phyloP scores from a whole-genome alignment of 92 coral and sea anemone species.

The Porites lobata region DNA sequence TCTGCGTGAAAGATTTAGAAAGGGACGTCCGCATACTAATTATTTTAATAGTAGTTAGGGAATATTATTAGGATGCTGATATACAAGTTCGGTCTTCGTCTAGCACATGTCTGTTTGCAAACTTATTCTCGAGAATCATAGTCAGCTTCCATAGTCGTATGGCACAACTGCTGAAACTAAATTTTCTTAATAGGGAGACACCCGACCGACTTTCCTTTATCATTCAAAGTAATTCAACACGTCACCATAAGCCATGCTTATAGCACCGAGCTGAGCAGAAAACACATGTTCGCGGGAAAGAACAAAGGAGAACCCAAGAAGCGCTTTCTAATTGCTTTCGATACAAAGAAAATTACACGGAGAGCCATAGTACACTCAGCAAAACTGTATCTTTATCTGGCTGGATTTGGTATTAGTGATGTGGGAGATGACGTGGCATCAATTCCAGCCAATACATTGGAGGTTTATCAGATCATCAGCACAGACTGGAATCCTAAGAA shows the following conservation, averaged over 20 bases:
- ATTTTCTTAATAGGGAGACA: slow-evolving; percentile 60
- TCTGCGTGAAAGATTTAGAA: too few species aligned
- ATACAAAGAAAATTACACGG: slow-evolving; percentile 75
- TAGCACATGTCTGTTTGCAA: too few species aligned
- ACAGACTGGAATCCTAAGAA: slow-evolving; percentile 88
- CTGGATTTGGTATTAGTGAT: slow-evolving; percentile 58
- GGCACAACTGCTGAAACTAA: not conserved
- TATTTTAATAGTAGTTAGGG: too few species aligned
- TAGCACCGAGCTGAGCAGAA: slow-evolving; percentile 60
- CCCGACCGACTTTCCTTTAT: slow-evolving; percentile 67
- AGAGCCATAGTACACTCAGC: slow-evolving; percentile 88
- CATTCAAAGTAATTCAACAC: slow-evolving; percentile 69
- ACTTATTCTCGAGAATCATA: too few species aligned
- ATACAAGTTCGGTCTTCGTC: too few species aligned
- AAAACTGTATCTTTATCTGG: slow-evolving; percentile 76
- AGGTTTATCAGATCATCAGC: slow-evolving; percentile 88
- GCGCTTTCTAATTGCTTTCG: slow-evolving; percentile 87
- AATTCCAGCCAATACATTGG: slow-evolving; percentile 78
- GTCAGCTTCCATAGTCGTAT: not conserved
- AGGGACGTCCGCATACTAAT: too few species aligned
- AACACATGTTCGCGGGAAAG: slow-evolving; percentile 85
- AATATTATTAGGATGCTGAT: too few species aligned
- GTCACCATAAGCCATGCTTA: slow-evolving; percentile 74
- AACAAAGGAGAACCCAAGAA: slow-evolving; percentile 72
- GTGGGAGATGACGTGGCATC: slow-evolving; percentile 26